Evolutionary conservation across 2,113 vertebrate genomes (phyloP).

Genomic region (Mionectes macconnelli): DNA sequence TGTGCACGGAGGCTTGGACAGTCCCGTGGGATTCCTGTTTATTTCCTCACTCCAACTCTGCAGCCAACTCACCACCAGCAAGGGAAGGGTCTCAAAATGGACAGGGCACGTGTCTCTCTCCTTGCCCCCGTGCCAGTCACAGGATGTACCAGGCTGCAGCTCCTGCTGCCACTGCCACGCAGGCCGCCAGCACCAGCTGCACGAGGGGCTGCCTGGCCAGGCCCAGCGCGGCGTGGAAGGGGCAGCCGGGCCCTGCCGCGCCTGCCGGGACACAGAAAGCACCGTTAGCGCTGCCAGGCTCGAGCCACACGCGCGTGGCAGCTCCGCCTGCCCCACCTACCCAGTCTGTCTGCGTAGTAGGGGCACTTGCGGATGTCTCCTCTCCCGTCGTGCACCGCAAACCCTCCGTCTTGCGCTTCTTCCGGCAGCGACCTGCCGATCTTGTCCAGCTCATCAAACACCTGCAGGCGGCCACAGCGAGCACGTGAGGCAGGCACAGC

Average conservation of each 20-base stretch:
- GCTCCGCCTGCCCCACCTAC: constrained; percentile 15
- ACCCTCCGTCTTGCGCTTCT: constrained; percentile 75
- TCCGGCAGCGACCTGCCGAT: constrained; percentile 78
- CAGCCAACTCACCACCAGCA: constrained; percentile 25
- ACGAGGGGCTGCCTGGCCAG: constrained; percentile 80
- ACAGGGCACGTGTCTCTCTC: neutral
- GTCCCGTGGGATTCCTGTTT: constrained; percentile 24
- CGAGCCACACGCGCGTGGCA: rapidly evolving
- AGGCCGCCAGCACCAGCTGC: constrained; percentile 84
- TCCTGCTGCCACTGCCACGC: constrained; percentile 80
- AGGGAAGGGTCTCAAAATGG: neutral
- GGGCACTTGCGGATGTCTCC: constrained; percentile 92
- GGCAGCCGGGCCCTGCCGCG: constrained; percentile 72
- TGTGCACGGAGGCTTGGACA: neutral
- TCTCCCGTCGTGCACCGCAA: constrained; percentile 79
- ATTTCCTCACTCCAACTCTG: constrained; percentile 38
- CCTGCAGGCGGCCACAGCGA: constrained; percentile 64
- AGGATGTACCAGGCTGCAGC: constrained; percentile 89
- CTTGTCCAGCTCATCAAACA: constrained; percentile 92
- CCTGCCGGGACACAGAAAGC: constrained; percentile 62
- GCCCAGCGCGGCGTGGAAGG: constrained; percentile 65
- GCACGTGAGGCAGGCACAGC: neutral
- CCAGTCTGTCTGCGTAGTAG: constrained; percentile 83
- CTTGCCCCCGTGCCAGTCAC: constrained; percentile 65
- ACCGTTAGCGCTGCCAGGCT: rapidly evolving